Evolutionary conservation across 2,888 invertebrate genomes (phyloP).

Genomic region (Protonemura montana): DNA sequence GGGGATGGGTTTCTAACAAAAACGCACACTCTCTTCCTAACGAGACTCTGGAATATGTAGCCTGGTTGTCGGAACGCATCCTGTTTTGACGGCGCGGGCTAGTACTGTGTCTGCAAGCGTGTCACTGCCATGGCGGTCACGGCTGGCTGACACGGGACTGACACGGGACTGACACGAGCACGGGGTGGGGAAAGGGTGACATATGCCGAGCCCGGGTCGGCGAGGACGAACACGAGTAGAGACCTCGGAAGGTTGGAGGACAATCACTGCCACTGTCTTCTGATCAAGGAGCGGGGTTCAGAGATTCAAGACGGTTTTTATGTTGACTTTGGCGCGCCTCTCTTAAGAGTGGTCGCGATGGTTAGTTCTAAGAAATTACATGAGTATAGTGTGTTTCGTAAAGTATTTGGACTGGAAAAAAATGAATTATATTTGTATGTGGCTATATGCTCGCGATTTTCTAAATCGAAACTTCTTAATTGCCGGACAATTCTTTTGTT

Average conservation of each 20-base stretch:
- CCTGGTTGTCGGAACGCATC: not conserved
- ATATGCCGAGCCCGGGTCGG: not conserved
- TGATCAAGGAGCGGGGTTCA: not conserved
- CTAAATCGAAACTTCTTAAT: not conserved
- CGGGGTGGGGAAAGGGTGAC: not conserved
- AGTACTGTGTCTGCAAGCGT: too few species aligned
- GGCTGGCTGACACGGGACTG: not conserved
- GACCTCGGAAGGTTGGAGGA: not conserved
- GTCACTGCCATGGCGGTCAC: not conserved
- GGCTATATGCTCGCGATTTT: not conserved
- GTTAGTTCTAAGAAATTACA: not conserved
- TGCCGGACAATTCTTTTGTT: not conserved
- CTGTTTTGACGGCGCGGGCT: not conserved
- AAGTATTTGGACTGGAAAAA: not conserved
- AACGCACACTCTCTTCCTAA: too few species aligned
- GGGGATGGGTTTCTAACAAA: too few species aligned
- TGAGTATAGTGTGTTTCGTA: slow-evolving; percentile 25
- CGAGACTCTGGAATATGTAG: too few species aligned
- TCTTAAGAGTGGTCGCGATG: slow-evolving; percentile 9
- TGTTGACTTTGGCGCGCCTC: slow-evolving; percentile 39
- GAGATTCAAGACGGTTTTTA: slow-evolving; percentile 27
- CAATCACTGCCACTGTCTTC: slow-evolving; percentile 8
- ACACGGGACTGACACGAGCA: not conserved
- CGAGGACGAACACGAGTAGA: not conserved
- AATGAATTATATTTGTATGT: not conserved